Conservation (phyloP, 2,888 invertebrate genomes). For the Volucella inanis region DNA sequence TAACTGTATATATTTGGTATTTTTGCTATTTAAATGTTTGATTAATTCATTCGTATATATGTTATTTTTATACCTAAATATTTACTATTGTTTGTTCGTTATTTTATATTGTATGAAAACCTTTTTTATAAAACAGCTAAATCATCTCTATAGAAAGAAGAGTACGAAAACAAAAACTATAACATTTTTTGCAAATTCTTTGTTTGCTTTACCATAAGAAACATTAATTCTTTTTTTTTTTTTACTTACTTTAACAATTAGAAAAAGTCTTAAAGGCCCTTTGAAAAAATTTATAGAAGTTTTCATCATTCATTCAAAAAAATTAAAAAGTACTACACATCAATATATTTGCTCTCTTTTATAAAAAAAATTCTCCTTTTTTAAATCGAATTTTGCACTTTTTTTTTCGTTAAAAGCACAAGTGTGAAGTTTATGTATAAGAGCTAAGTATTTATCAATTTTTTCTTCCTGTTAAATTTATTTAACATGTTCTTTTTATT, state of each 20-base stretch:
- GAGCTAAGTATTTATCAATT: background rate
- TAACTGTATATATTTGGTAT: conserved; percentile 60
- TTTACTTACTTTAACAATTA: conserved; percentile 38
- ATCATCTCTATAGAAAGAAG: conserved; percentile 43
- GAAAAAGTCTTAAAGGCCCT: conserved; percentile 18
- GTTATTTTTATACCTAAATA: conserved; percentile 46
- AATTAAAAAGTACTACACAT: no score
- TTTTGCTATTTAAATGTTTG: conserved; percentile 57
- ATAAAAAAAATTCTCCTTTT: background rate
- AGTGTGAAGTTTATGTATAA: conserved; percentile 10
- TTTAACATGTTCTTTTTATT: conserved; percentile 6
- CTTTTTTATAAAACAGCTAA: conserved; percentile 50
- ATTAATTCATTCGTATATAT: conserved; percentile 34
- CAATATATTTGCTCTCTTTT: conserved; percentile 2
- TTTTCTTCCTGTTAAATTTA: conserved; percentile 43
- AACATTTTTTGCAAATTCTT: conserved; percentile 21
- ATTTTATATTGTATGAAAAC: conserved; percentile 42
- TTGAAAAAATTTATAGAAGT: conserved; percentile 9
- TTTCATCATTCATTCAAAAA: conserved; percentile 8
- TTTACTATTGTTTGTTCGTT: conserved; percentile 53
- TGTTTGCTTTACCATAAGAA: conserved; percentile 34
- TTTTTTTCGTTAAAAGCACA: conserved; percentile 43
- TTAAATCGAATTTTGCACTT: conserved; percentile 33
- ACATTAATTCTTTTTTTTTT: conserved; percentile 21
- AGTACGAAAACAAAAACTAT: background rate